Percentiles rank a stretch among this genome's conserved stretches.
Evolutionary conservation across 2,113 vertebrate genomes (phyloP).

Genomic region (Neopipo cinnamomea): DNA sequence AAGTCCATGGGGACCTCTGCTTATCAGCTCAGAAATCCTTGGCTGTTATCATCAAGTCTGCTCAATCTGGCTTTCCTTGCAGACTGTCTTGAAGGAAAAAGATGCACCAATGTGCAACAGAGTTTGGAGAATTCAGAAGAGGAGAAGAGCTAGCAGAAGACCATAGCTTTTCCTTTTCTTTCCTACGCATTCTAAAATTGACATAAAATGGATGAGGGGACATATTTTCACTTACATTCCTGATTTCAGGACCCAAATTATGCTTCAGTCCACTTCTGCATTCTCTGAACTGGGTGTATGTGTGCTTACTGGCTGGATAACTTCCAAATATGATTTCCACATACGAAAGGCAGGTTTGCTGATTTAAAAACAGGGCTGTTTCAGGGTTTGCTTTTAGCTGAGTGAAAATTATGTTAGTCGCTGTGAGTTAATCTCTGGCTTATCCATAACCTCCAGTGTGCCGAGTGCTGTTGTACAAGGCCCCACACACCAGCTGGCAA

Average conservation of each 20-base stretch:
- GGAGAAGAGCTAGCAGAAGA: neutral
- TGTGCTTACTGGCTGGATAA: neutral
- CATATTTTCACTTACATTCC: neutral
- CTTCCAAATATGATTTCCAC: neutral
- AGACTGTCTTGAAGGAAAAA: neutral
- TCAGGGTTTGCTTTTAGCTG: neutral
- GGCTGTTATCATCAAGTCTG: neutral
- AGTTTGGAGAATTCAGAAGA: neutral
- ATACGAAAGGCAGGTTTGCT: neutral
- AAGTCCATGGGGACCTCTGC: neutral
- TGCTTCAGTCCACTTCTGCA: rapidly evolving
- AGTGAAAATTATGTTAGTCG: neutral
- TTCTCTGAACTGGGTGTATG: neutral
- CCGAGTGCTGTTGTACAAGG: neutral
- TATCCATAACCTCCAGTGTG: neutral
- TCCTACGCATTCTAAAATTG: neutral
- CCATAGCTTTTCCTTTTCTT: neutral
- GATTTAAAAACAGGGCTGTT: neutral
- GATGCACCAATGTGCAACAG: neutral
- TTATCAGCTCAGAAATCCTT: slow-evolving; percentile 9
- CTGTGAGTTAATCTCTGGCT: neutral
- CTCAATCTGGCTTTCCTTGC: neutral
- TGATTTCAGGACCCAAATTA: neutral
- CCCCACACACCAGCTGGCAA: neutral
- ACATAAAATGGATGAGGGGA: neutral